Evolutionary conservation across 2,113 vertebrate genomes (phyloP).

Genomic region (Salvator merianae): DNA sequence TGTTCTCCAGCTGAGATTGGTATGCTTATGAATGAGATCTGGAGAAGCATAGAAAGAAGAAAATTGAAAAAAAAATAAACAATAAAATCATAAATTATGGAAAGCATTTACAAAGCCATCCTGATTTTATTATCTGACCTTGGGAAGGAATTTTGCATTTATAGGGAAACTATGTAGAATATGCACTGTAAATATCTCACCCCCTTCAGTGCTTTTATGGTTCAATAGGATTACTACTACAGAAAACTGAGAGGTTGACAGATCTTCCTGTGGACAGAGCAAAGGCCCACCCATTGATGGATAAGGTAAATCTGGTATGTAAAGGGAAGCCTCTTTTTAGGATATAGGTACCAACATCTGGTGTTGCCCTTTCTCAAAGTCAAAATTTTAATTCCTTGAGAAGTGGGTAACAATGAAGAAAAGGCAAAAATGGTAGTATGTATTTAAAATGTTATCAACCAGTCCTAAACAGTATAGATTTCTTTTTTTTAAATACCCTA

Average conservation of each 20-base stretch:
- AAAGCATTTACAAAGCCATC: slow-evolving; percentile 68
- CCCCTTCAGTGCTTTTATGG: slow-evolving; percentile 50
- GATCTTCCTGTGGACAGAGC: background rate
- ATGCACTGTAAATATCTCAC: slow-evolving; percentile 58
- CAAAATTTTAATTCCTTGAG: background rate
- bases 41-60: slow-evolving; percentile 70
- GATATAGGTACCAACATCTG: background rate
- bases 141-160: slow-evolving; percentile 72
- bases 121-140: slow-evolving; percentile 72
- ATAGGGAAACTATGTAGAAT: slow-evolving; percentile 68
- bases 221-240: slow-evolving; percentile 28
- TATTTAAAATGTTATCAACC: background rate
- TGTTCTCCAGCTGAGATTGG: slow-evolving; percentile 73
- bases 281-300: too few relatives aligned
- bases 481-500: too few relatives aligned
- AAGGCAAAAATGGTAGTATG: background rate
- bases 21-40: slow-evolving; percentile 68
- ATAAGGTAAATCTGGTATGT: accelerated
- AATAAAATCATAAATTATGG: slow-evolving; percentile 71
- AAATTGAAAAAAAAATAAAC: slow-evolving; percentile 74
- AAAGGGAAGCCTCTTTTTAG: background rate
- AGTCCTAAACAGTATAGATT: background rate
- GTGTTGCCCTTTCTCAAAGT: background rate
- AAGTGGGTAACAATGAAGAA: background rate
- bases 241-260: slow-evolving; percentile 4